Evolutionary conservation across 37 sponge, comb jelly and placozoan species (phyloP).

Genomic region (Hexactinellida sp.): DNA sequence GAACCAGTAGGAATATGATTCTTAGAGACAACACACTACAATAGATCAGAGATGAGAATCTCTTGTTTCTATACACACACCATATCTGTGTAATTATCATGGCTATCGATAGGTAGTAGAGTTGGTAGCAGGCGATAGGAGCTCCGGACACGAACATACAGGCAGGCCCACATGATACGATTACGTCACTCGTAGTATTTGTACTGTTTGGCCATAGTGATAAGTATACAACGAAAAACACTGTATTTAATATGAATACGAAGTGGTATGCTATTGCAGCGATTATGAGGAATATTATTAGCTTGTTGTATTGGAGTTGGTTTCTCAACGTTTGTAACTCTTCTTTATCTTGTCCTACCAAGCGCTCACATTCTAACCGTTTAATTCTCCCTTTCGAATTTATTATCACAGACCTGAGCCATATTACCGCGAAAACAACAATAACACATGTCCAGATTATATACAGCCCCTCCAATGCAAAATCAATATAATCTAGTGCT

Average conservation of each 20-base stretch:
- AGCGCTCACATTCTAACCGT: not conserved
- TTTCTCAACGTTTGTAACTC: not conserved
- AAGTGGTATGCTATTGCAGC: not conserved
- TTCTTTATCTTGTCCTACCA: not conserved
- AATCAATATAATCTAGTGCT: not conserved
- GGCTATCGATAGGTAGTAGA: not conserved
- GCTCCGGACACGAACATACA: not conserved
- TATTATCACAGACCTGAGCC: not conserved
- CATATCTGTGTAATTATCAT: conserved; percentile 15
- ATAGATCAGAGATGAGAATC: not conserved
- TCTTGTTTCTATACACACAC: not conserved
- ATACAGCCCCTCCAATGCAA: not conserved
- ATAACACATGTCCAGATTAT: not conserved
- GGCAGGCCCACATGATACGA: not conserved
- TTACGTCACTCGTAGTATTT: not conserved
- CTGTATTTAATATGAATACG: not conserved
- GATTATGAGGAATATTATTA: not conserved
- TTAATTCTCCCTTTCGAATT: not conserved
- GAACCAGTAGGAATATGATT: not conserved
- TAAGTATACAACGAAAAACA: not conserved
- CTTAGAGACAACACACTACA: not conserved
- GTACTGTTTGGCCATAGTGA: not conserved
- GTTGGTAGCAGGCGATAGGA: not conserved
- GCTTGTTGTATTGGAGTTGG: not conserved
- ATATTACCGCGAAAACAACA: not conserved